Conservation (phyloP, 2,888 invertebrate genomes). For the Leptopilina syphax region DNA sequence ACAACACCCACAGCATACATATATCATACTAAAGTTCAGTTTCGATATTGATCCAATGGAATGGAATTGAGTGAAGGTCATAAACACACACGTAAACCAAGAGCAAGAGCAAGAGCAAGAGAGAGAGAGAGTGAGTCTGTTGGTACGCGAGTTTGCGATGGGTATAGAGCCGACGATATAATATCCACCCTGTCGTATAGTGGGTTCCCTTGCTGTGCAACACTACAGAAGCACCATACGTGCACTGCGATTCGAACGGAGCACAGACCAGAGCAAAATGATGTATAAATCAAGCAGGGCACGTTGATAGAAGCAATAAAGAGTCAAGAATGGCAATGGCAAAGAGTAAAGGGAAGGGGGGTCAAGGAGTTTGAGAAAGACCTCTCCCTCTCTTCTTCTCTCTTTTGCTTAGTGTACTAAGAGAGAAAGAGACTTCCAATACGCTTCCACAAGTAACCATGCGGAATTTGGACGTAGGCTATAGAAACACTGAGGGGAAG, state of each 20-base stretch:
- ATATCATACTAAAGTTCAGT: conserved; percentile 24
- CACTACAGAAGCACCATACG: conserved; percentile 45
- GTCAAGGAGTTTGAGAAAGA: conserved; percentile 37
- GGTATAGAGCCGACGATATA: conserved; percentile 55
- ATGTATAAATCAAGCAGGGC: conserved; percentile 70
- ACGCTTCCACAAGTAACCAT: conserved; percentile 58
- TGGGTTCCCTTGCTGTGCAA: conserved; percentile 48
- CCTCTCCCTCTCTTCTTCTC: not conserved
- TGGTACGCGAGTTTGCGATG: conserved; percentile 41
- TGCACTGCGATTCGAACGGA: conserved; percentile 44
- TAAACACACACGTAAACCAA: conserved; percentile 10
- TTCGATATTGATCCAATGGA: conserved; percentile 36
- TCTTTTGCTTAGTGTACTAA: no score
- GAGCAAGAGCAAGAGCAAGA: not conserved
- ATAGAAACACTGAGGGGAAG: no score
- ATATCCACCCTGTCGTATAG: conserved; percentile 54
- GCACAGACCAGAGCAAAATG: conserved; percentile 59
- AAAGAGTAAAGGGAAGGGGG: conserved; percentile 21
- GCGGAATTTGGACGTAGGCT: conserved; percentile 62
- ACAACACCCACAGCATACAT: not conserved
- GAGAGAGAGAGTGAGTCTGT: not conserved
- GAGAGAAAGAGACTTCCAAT: conserved; percentile 60
- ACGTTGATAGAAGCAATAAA: conserved; percentile 74
- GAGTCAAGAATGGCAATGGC: conserved; percentile 63
- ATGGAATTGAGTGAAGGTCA: conserved; percentile 34